phyloP scores from a whole-genome alignment of 2,113 vertebrate species.

The Motacilla alba region DNA sequence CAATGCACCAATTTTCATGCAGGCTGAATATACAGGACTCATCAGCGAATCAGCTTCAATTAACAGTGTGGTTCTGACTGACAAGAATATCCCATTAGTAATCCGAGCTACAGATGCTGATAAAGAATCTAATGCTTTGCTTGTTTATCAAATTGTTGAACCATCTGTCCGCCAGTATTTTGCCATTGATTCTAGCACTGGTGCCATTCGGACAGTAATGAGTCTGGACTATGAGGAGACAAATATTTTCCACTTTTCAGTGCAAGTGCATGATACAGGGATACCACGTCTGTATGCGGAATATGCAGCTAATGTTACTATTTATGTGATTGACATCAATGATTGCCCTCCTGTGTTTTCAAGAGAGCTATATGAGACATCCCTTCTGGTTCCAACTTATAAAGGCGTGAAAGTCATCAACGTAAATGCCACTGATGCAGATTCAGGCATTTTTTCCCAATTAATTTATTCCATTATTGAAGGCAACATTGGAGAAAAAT shows the following conservation, averaged over 20 bases:
- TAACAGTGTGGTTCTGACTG: conserved; percentile 89
- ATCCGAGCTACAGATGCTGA: conserved; percentile 89
- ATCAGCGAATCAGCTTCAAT: conserved; percentile 88
- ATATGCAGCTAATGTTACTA: conserved; percentile 89
- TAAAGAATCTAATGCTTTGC: conserved; percentile 87
- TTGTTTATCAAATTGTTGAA: conserved; percentile 94
- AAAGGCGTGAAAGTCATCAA: conserved; percentile 87
- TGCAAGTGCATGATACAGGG: conserved; percentile 93
- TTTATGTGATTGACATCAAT: conserved; percentile 90
- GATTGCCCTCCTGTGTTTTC: conserved; percentile 91
- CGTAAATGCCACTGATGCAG: conserved; percentile 87
- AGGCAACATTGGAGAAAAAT: conserved; percentile 97
- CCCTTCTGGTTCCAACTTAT: conserved; percentile 88
- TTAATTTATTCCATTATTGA: conserved; percentile 91
- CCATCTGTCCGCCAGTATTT: conserved; percentile 90
- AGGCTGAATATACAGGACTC: conserved; percentile 84
- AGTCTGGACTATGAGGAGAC: conserved; percentile 89
- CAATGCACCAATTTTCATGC: conserved; percentile 85
- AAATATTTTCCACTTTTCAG: conserved; percentile 87
- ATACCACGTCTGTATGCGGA: conserved; percentile 88
- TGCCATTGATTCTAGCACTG: conserved; percentile 92
- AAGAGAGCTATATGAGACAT: conserved; percentile 82
- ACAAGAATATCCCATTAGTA: conserved; percentile 85
- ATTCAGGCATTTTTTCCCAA: conserved; percentile 85
- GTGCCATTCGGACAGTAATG: conserved; percentile 85